Evolutionary conservation across 2,888 invertebrate genomes (phyloP), one percentile per base, ranked within the genome.

Genomic region (Invenusta paracnida): DNA sequence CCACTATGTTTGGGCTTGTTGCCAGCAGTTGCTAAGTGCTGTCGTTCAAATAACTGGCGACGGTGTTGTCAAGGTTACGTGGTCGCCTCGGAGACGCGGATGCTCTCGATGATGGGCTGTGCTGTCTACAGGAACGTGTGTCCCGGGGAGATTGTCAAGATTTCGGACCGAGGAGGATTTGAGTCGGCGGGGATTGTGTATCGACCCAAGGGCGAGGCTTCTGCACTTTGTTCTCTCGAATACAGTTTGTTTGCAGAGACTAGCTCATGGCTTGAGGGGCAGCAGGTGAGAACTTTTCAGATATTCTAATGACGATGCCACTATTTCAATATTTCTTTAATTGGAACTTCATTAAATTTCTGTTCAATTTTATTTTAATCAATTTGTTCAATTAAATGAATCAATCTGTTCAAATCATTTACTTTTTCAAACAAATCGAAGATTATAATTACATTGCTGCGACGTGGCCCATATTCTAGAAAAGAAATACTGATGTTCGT

Each of bases 251-350:
- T 73, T 23, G 11, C 73, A 5, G 73, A 73, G 73, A 2, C 73
- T n/a, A 73, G 73, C 25, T 73, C 73, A 25, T 73, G 73, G 73
- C 5, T 73, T 73, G 73, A 73, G 23, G 73, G 73, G 25, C 73
- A 73, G 25, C 73, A 73, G 27, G 73, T 73, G n/a, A n/a, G n/a
- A n/a, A n/a, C n/a, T n/a, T n/a, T n/a, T n/a, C n/a, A n/a, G n/a
- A n/a, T n/a, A n/a, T n/a, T n/a, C n/a, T n/a, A n/a, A n/a, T n/a
- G n/a, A n/a, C n/a, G n/a, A n/a, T n/a, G n/a, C n/a, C n/a, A n/a
- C n/a, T n/a, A n/a, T n/a, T n/a, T n/a, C n/a, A n/a, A n/a, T n/a
- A n/a, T n/a, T n/a, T n/a, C n/a, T n/a, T n/a, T n/a, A n/a, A n/a
- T n/a, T n/a, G n/a, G n/a, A n/a, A n/a, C n/a, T n/a, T n/a, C n/a